These are phyloP conservation scores for Oryctes rhinoceros DNA, from an alignment of 1,140 invertebrate genomes.

Conservation along the genomic window DNA sequence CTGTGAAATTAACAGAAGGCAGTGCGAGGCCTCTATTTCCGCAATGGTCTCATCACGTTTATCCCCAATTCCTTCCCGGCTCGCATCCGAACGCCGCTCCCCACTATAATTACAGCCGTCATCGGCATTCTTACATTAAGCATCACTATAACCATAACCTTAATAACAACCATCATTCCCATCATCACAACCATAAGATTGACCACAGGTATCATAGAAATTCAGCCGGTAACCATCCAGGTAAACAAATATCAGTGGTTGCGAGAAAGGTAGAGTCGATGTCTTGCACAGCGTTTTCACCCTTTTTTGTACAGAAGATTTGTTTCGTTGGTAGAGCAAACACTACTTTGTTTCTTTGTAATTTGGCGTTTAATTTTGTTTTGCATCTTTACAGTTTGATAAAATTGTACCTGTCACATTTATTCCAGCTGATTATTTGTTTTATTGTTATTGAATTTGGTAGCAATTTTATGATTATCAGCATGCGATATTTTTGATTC, in stretches of 20 bases:
- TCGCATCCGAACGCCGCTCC: slow-evolving; percentile 77
- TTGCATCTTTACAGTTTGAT: neutral
- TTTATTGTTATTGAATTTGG: slow-evolving; percentile 1
- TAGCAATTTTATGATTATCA: neutral
- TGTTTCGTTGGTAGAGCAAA: slow-evolving; percentile 25
- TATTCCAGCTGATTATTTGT: neutral
- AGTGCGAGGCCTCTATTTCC: slow-evolving; percentile 80
- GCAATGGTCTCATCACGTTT: slow-evolving; percentile 92
- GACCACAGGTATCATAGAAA: slow-evolving; percentile 68
- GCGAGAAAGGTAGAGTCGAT: slow-evolving; percentile 15
- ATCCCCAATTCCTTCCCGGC: slow-evolving; percentile 89
- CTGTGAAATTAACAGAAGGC: slow-evolving; percentile 53
- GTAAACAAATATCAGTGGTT: slow-evolving; percentile 58
- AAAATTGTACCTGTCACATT: neutral
- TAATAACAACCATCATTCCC: slow-evolving; percentile 66
- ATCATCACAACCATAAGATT: slow-evolving; percentile 61
- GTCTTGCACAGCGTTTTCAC: slow-evolving; percentile 39
- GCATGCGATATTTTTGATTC: no score
- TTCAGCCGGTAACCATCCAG: slow-evolving; percentile 71
- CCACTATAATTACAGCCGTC: slow-evolving; percentile 68
- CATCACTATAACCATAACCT: slow-evolving; percentile 62
- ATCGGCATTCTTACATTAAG: slow-evolving; percentile 65
- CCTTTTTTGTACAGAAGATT: neutral
- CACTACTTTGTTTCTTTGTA: slow-evolving; percentile 6
- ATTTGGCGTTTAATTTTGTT: neutral